Percentiles rank a stretch among this genome's conserved stretches.
phyloP scores from a whole-genome alignment of 92 coral and sea anemone species.

The Zoanthus sociatus region DNA sequence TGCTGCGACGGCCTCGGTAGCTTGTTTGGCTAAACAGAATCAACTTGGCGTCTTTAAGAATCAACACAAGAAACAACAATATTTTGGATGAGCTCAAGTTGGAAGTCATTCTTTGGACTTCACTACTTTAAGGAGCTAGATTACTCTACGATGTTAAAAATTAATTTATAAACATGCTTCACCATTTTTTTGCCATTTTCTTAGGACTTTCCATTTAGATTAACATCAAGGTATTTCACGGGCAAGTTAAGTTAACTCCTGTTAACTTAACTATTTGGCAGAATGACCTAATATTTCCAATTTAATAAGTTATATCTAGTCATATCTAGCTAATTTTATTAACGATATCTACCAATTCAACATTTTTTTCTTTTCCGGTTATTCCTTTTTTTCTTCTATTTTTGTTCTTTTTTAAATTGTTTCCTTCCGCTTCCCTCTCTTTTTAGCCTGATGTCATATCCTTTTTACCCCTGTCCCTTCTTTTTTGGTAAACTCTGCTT shows the following conservation, averaged over 20 bases:
- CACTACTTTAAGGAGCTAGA: conserved; percentile 16
- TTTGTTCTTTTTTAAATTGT: no score
- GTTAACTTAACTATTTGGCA: conserved; percentile 22
- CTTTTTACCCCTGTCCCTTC: no score
- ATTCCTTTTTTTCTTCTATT: no score
- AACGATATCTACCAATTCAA: no score
- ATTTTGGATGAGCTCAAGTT: conserved; percentile 29
- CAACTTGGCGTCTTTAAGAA: conserved; percentile 33
- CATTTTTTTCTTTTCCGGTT: no score
- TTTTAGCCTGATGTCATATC: no score
- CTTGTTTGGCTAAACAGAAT: conserved; percentile 31
- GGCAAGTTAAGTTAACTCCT: conserved; percentile 23
- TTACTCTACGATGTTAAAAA: conserved; percentile 19
- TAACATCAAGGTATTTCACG: conserved; percentile 24
- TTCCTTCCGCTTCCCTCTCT: no score
- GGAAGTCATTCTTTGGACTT: conserved; percentile 21
- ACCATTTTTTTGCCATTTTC: conserved; percentile 10
- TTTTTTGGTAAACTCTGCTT: no score
- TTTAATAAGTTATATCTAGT: conserved; percentile 3
- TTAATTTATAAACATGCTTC: conserved; percentile 15
- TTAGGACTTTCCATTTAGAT: conserved; percentile 5
- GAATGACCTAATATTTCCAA: conserved; percentile 18
- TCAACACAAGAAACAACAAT: conserved; percentile 25
- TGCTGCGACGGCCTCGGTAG: conserved; percentile 27
- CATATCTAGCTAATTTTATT: conserved; percentile 9